These are phyloP conservation scores for Lepidurus packardi DNA, from an alignment of 1,140 invertebrate genomes.

Conservation along the genomic window DNA sequence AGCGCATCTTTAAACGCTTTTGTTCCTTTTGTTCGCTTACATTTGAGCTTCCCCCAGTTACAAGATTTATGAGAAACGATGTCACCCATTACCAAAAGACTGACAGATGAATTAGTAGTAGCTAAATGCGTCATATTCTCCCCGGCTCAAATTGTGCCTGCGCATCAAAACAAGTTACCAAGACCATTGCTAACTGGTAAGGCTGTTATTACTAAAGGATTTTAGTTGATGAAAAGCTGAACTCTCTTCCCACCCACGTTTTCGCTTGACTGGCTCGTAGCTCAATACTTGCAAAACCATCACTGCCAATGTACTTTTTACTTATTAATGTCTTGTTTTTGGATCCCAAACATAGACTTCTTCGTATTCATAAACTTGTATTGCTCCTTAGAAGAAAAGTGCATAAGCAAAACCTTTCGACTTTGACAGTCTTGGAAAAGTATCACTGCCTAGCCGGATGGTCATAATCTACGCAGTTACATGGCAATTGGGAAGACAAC, in stretches of 20 bases:
- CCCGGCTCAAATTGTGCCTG: conserved; percentile 2
- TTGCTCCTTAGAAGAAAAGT: too few relatives aligned
- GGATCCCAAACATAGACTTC: not conserved
- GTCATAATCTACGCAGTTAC: too few relatives aligned
- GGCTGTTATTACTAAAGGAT: not conserved
- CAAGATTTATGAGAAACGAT: conserved; percentile 22
- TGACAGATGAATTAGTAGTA: conserved; percentile 22
- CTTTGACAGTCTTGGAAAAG: too few relatives aligned
- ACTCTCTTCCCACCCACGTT: not conserved
- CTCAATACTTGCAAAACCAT: not conserved
- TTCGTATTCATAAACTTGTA: not conserved
- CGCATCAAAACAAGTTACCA: conserved; percentile 14
- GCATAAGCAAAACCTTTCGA: too few relatives aligned
- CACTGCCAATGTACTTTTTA: not conserved
- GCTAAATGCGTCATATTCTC: conserved; percentile 12
- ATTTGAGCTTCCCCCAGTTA: conserved; percentile 15
- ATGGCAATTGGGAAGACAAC: not conserved
- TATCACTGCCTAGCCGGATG: too few relatives aligned
- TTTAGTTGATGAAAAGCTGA: not conserved
- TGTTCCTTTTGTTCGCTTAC: conserved; percentile 21
- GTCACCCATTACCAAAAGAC: conserved; percentile 21
- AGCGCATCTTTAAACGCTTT: conserved; percentile 21
- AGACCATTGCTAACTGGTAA: conserved; percentile 10
- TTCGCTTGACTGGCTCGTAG: not conserved
- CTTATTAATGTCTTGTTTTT: not conserved